These are phyloP conservation scores for Pantala flavescens DNA, from an alignment of 1,140 invertebrate species.

Conservation along the genomic window DNA sequence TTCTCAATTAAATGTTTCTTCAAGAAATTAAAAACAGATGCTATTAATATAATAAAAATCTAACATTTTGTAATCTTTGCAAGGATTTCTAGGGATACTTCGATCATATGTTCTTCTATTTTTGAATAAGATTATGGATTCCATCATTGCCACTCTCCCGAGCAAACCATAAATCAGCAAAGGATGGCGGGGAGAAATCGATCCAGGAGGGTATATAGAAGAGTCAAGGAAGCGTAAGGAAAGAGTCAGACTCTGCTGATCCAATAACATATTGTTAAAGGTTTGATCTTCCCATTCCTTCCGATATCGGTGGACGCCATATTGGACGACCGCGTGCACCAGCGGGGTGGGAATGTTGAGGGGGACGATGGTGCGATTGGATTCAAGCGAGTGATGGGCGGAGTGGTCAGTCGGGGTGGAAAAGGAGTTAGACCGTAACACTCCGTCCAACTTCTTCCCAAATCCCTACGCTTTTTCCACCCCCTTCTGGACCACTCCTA, in stretches of 20 bases:
- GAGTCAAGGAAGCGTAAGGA: background rate
- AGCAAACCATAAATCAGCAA: no score
- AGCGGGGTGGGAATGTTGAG: background rate
- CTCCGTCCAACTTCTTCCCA: background rate
- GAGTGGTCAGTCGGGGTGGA: background rate
- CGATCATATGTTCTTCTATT: no score
- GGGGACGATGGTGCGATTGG: background rate
- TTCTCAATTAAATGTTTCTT: no score
- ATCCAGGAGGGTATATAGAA: background rate
- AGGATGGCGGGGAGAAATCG: no score
- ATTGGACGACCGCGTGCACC: background rate
- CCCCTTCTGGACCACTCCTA: background rate
- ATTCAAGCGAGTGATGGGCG: background rate
- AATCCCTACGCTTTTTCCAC: background rate
- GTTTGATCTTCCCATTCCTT: background rate
- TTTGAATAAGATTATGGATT: no score
- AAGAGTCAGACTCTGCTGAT: background rate
- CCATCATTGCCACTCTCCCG: no score
- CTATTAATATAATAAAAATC: no score
- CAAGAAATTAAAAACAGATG: no score
- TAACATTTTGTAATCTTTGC: no score
- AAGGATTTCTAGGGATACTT: no score
- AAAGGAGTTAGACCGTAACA: constrained; percentile 1
- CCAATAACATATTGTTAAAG: constrained; percentile 10
- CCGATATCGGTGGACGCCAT: background rate